Evolutionary conservation across 2,888 invertebrate species (phyloP), one percentile per base, ranked within the genome.

Genomic region (Drosophila suboccidentalis): DNA sequence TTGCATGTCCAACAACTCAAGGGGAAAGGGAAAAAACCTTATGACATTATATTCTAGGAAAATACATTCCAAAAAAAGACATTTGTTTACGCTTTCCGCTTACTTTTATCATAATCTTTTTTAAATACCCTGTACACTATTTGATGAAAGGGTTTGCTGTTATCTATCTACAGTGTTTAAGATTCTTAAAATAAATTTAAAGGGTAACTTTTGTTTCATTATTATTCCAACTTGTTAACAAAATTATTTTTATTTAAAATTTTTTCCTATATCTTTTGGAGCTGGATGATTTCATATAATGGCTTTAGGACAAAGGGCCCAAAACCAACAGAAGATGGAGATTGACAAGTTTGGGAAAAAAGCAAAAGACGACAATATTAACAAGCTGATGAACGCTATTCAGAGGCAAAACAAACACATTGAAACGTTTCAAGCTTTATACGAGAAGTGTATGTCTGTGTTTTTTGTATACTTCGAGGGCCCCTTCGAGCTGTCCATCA

Each of bases 341-440:
- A 15, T 22, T 22, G 1, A 22, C 6, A 44, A 55, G 32, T 34
- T 55, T 15, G 19, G 34, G n/a, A n/a, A 64, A 62, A 49, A 57
- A 50, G 17, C 46, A 49, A 39, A 66, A 36, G 53, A 74, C 71
- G 60, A 76, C 71, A 67, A 62, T 65, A 69, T 74, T 57, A 60
- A 69, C 54, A 67, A 84, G 55, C 59, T 76, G 82, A 78, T 76
- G 79, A 79, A 65, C 69, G 67, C 65, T 73, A 80, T 80, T 82
- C 75, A 68, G 46, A 58, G 47, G 19, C 51, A 66, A 19, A 50
- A 44, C 60, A 71, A 62, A 61, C 19, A 74, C 59, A 74, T 54
- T 49, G 41, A 68, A 62, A 43, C 15, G 17, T 61, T 64, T 54
- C 17, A 34, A 29, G 34, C 39, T 57, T 60, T 62, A 62, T 54